Percentiles rank a stretch among this genome's conserved stretches.
These are phyloP conservation scores for Scytalopus superciliaris DNA, from an alignment of 2,113 vertebrate species.

Conservation along the genomic window DNA sequence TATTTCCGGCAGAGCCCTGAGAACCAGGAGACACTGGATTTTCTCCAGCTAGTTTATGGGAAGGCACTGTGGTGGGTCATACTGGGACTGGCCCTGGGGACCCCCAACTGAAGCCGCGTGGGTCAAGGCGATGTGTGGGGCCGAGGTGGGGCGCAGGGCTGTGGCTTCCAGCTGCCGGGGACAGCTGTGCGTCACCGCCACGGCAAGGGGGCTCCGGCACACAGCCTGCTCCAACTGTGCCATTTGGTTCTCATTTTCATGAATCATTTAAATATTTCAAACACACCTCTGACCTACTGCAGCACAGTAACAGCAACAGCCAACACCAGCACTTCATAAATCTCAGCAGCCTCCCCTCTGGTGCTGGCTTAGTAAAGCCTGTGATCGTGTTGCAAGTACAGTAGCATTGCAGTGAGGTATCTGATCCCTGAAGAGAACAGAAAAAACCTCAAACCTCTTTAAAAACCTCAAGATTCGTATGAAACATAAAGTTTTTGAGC, in stretches of 20 bases:
- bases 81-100: neutral
- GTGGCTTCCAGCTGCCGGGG: fast-evolving
- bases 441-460: neutral
- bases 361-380: neutral
- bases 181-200: fast-evolving
- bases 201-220: fast-evolving
- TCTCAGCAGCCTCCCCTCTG: neutral
- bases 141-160: fast-evolving
- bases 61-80: neutral
- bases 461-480: neutral
- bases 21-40: neutral
- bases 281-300: neutral
- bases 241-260: neutral
- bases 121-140: fast-evolving
- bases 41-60: fast-evolving
- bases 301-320: neutral
- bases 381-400: fast-evolving
- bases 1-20: neutral
- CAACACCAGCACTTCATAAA: neutral
- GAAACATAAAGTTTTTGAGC: neutral
- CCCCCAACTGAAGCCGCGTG: fast-evolving
- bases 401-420: neutral
- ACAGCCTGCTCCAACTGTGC: fast-evolving
- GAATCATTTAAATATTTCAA: neutral
- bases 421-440: neutral